Base-by-base conservation (phyloP, 2,113 vertebrate genomes). In the Percina caprodes region DNA sequence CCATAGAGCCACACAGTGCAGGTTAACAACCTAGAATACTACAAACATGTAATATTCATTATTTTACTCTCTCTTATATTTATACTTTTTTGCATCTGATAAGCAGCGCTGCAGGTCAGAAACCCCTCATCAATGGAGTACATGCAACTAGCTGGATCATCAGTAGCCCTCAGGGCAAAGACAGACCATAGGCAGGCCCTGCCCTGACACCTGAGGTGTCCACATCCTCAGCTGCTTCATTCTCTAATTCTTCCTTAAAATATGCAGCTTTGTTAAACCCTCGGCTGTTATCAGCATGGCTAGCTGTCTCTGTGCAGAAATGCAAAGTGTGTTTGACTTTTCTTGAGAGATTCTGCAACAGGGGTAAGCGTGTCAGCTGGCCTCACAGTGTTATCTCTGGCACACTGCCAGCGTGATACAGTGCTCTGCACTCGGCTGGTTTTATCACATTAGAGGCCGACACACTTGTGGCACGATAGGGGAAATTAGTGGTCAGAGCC, bases 381-480 rank as follows among this genome's bases (percentile, higher is more conserved):
- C 86, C 81, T 81, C 69, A 16, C 68, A 55, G 80, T 79, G 80
- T 91, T 91, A 91, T 91, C 91, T 91, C 77, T 91, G 91, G 89
- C 90, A 75, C 68, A 7, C 82, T 82, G 91, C 87, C 90, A 91
- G 79, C n/a, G 66, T 85, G 87, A 90, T 83, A 83, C 90, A 85
- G 82, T 66, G 80, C 55, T 88, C 75, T 80, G 86, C 90, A 91
- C 88, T 91, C 12, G 69, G 83, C 83, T 84, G 85, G 77, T 89
- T 91, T 87, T 88, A 88, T 92, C 88, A 84, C 90, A 90, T 91
- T 90, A 90, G 79, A 82, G 52, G 81, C 84, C 30, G 80, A 87
- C 82, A 88, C 89, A 86, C 73, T 81, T 24, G 60, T 73, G 79
- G 73, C 54, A 81, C 74, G 71, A 84, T 87, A 80, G 84, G 67